Evolutionary conservation across 1,140 invertebrate species (phyloP), one percentile per base, ranked within the genome.

Genomic region (Sycophila sp.): DNA sequence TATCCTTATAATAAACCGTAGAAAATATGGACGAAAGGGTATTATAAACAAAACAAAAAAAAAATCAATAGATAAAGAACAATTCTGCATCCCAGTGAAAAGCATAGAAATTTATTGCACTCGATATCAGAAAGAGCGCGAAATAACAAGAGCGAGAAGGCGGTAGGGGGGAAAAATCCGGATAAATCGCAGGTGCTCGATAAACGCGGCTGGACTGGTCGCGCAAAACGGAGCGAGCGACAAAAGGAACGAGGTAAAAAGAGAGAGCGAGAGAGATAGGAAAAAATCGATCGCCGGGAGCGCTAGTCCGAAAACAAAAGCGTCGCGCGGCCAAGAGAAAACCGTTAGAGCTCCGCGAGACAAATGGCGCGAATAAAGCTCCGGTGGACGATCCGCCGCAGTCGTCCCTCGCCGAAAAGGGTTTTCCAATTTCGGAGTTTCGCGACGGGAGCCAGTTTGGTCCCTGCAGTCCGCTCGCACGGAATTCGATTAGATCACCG

Each of bases 401-500:
- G n/a, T n/a, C 15, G 1, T 56, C 10, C 42, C 24, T 45, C n/a
- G n/a, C 10, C 24, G 3, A 62, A 30, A 15, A 17, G 15, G 51
- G 15, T 67, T 68, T 59, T 68, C 40, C 38, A 68, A 59, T 68
- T 59, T 68, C 40, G 36, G n/a, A n/a, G n/a, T n/a, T n/a, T n/a
- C n/a, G n/a, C n/a, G n/a, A n/a, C n/a, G n/a, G n/a, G n/a, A n/a
- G n/a, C n/a, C n/a, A n/a, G n/a, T n/a, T n/a, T n/a, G n/a, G n/a
- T n/a, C n/a, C n/a, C n/a, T n/a, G n/a, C 19, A 53, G 22, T 22
- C 38, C 26, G 56, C 45, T 19, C 45, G 38, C 34, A 58, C 59
- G 79, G 78, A 84, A 84, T 84, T 84, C 80, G 80, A 84, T 84
- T 82, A 82, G 75, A 79, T 60, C 74, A 75, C 68, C 42, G 28